Conservation (phyloP, 2,888 invertebrate genomes). For the Cheilosia soror region DNA sequence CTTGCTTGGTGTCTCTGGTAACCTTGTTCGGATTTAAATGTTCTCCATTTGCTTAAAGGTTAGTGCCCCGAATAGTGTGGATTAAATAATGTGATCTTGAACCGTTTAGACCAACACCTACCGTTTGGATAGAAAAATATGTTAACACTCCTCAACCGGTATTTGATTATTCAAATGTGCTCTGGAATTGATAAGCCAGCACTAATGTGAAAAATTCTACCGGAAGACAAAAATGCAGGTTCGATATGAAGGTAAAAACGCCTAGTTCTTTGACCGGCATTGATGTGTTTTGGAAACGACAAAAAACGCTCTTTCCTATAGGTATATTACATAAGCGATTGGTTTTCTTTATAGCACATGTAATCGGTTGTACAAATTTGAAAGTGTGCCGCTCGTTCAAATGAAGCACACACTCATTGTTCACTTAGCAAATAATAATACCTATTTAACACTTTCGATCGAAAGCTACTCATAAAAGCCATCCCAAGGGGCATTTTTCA, state of each 20-base stretch:
- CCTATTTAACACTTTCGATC: slow-evolving; percentile 38
- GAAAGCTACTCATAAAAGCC: slow-evolving; percentile 27
- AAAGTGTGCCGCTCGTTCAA: slow-evolving; percentile 41
- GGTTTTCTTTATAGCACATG: background rate
- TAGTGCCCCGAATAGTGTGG: slow-evolving; percentile 25
- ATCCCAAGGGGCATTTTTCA: slow-evolving; percentile 37
- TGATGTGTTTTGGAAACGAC: background rate
- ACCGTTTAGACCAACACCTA: background rate
- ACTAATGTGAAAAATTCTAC: slow-evolving; percentile 35
- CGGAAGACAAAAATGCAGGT: slow-evolving; percentile 38
- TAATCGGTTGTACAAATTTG: slow-evolving; percentile 14
- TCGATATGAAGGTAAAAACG: slow-evolving; percentile 31
- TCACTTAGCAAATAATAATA: background rate
- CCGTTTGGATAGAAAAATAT: slow-evolving; percentile 5
- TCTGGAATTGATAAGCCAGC: slow-evolving; percentile 5
- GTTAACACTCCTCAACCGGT: slow-evolving; percentile 20
- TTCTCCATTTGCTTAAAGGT: slow-evolving; percentile 25
- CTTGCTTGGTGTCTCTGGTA: background rate
- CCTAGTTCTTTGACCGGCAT: slow-evolving; percentile 39
- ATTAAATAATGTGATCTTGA: slow-evolving; percentile 32
- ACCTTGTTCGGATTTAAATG: background rate
- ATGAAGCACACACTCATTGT: slow-evolving; percentile 18
- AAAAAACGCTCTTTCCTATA: background rate
- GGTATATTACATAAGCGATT: slow-evolving; percentile 14
- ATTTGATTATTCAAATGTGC: slow-evolving; percentile 38